These are phyloP conservation scores for Ptychadena robeensis DNA, from an alignment of 2,797 vertebrate species.

Conservation along the genomic window DNA sequence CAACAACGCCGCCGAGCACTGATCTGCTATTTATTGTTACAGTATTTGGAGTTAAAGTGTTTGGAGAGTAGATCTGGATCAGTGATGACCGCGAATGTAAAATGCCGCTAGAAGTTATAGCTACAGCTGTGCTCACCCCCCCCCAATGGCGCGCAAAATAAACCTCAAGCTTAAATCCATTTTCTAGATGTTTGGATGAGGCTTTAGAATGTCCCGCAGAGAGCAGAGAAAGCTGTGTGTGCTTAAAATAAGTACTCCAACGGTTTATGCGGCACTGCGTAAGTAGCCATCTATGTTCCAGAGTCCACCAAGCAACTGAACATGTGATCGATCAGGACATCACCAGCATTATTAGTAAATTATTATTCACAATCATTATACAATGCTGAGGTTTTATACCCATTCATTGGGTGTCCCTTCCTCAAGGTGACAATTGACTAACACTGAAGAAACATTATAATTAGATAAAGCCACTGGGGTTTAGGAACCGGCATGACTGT, in stretches of 20 bases:
- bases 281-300: neutral
- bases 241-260: neutral
- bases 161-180: slow-evolving; percentile 45
- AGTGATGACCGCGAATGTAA: slow-evolving; percentile 41
- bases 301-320: neutral
- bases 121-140: slow-evolving; percentile 35
- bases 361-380: too few species aligned
- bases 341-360: too few species aligned
- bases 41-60: slow-evolving; percentile 52
- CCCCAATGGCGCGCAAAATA: slow-evolving; percentile 19
- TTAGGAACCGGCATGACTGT: too few species aligned
- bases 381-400: too few species aligned
- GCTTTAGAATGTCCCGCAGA: neutral
- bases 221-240: neutral
- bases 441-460: too few species aligned
- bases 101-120: slow-evolving; percentile 36
- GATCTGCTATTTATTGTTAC: slow-evolving; percentile 39
- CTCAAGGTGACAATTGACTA: too few species aligned
- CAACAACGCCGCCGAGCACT: neutral
- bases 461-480: too few species aligned
- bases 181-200: slow-evolving; percentile 37
- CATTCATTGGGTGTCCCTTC: too few species aligned
- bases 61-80: slow-evolving; percentile 49
- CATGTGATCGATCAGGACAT: too few species aligned
- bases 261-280: neutral